phyloP scores from a whole-genome alignment of 2,888 invertebrate genomes.

The Pollenia angustigena region DNA sequence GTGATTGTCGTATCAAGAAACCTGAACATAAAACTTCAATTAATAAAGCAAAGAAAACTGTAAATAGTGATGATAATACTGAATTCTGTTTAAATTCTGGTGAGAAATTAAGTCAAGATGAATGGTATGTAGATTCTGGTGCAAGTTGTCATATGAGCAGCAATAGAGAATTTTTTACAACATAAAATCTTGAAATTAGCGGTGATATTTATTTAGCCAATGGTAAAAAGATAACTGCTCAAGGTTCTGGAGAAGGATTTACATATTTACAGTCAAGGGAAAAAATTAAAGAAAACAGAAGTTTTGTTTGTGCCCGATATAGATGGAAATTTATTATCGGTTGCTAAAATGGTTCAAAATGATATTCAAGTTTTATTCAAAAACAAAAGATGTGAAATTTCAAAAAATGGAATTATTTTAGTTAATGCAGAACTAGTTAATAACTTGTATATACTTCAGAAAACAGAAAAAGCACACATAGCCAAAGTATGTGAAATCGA shows the following conservation, averaged over 20 bases:
- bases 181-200: background rate
- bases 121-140: too few species aligned
- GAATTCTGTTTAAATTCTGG: background rate
- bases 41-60: background rate
- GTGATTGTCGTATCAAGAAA: background rate
- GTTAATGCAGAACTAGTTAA: background rate
- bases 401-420: background rate
- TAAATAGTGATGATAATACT: background rate
- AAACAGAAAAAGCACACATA: background rate
- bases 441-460: background rate
- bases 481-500: background rate
- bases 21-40: constrained; percentile 3
- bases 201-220: background rate
- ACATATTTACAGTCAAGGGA: background rate
- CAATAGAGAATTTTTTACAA: background rate
- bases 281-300: background rate
- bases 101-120: background rate
- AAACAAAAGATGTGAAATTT: background rate
- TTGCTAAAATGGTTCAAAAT: constrained; percentile 1
- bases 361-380: background rate
- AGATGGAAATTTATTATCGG: background rate
- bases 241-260: constrained; percentile 2
- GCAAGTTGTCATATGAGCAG: constrained; percentile 1
- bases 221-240: constrained; percentile 17
- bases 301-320: constrained; percentile 1